Conservation (phyloP, 2,888 invertebrate species). For the Pristionchus mayeri region DNA sequence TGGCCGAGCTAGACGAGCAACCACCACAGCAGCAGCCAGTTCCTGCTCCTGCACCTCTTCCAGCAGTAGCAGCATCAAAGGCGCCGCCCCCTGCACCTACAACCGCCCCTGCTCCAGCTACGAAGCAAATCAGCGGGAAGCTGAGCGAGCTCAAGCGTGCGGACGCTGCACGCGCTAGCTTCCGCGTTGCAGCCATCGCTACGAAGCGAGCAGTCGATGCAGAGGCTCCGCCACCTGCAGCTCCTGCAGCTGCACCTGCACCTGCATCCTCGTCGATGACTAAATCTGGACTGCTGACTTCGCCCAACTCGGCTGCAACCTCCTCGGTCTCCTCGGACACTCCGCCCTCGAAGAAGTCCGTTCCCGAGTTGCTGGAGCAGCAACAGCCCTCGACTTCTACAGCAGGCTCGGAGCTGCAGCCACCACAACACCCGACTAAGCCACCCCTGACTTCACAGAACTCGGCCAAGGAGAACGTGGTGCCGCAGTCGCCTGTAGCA, state of each 20-base stretch:
- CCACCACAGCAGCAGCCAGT: not conserved
- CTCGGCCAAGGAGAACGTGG: slow-evolving; percentile 46
- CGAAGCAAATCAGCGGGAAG: slow-evolving; percentile 61
- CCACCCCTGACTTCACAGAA: slow-evolving; percentile 51
- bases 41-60: slow-evolving; percentile 14
- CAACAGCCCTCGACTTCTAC: slow-evolving; percentile 43
- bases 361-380: not conserved
- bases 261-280: not conserved
- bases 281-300: not conserved
- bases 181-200: slow-evolving; percentile 54
- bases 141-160: slow-evolving; percentile 59
- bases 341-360: not conserved
- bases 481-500: slow-evolving; percentile 49
- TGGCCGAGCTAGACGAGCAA: slow-evolving; percentile 41
- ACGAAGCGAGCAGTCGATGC: slow-evolving; percentile 46
- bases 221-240: not conserved
- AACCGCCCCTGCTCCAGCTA: slow-evolving; percentile 2
- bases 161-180: slow-evolving; percentile 48
- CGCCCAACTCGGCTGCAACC: not conserved
- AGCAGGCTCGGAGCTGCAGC: not conserved
- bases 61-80: not conserved
- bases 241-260: not conserved
- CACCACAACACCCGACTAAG: slow-evolving; percentile 37
- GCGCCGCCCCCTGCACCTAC: not conserved
- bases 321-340: slow-evolving; percentile 12